These are phyloP conservation scores for Pterostichus niger DNA, from an alignment of 2,888 invertebrate species.

Conservation along the genomic window DNA sequence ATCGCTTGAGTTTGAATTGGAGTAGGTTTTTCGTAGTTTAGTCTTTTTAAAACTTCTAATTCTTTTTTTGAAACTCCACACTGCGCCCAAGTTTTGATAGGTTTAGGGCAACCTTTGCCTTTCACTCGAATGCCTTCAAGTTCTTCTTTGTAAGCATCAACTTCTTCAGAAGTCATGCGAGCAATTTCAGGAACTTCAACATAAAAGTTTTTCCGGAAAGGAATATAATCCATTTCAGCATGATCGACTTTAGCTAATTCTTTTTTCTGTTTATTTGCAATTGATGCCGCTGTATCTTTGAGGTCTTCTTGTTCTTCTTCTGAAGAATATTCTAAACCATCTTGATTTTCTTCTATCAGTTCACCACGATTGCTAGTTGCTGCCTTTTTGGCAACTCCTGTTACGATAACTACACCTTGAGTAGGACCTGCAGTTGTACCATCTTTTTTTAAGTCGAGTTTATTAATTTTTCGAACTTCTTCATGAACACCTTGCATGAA, in stretches of 20 bases:
- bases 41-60: slow-evolving; percentile 93
- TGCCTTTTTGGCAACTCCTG: slow-evolving; percentile 89
- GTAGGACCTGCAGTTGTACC: slow-evolving; percentile 74
- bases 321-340: slow-evolving; percentile 97
- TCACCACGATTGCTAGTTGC: slow-evolving; percentile 90
- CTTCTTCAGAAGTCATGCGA: slow-evolving; percentile 92
- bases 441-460: slow-evolving; percentile 81
- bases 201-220: slow-evolving; percentile 97
- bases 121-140: slow-evolving; percentile 97
- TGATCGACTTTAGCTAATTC: slow-evolving; percentile 97
- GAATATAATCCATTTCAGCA: slow-evolving; percentile 89
- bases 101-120: slow-evolving; percentile 97
- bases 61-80: slow-evolving; percentile 98
- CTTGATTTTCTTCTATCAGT: slow-evolving; percentile 99
- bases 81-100: slow-evolving; percentile 98
- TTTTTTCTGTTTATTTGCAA: slow-evolving; percentile 94
- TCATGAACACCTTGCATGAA: slow-evolving; percentile 94
- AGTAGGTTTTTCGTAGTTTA: slow-evolving; percentile 97
- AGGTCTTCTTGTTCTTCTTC: slow-evolving; percentile 98
- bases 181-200: slow-evolving; percentile 98
- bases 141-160: slow-evolving; percentile 91
- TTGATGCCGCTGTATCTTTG: slow-evolving; percentile 92
- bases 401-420: slow-evolving; percentile 87
- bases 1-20: slow-evolving; percentile 99
- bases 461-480: slow-evolving; percentile 90